Evolutionary conservation across 2,888 invertebrate species (phyloP), one percentile per base, ranked within the genome.

Genomic region (Nephrocerus scutellatus): DNA sequence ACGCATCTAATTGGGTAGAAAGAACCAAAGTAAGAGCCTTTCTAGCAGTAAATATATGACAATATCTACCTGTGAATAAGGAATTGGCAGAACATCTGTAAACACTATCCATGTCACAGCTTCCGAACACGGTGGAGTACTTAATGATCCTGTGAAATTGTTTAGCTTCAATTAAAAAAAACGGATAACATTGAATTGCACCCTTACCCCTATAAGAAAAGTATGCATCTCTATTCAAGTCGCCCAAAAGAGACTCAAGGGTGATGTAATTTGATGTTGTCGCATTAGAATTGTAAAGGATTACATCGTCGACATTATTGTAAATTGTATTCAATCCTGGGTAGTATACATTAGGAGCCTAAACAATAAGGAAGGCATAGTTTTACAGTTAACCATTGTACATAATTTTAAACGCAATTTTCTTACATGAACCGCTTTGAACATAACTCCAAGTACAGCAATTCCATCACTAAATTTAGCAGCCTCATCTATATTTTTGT

Each of bases 71-170:
- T 60, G 56, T 12, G 30, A 32, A 8, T 53, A 45, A 0, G 63
- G 56, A 41, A 79, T 70, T 1, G 73, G 69, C 20, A 75, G 51
- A n/a, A 71, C 69, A n/a, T 74, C 68, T 0, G 70, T 67, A 41
- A 79, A 73, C 1, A 86, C 73, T 18, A 81, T 79, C 82, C 84
- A 85, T 6, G 74, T 72, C 24, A 84, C 82, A 0, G 72, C 73
- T 53, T 85, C 84, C 33, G 76, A 75, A 57, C 85, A 86, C 2
- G 58, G 72, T 1, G 85, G 85, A 0, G 84, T 84, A 5, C 85
- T 85, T 30, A 85, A 68, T 0, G 84, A 85, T 0, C 85, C 85
- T n/a, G n/a, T 30, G 20, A 5, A 19, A 8, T 19, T 10, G 41
- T 33, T 28, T 43, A 39, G 49, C 31, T 29, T 48, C 20, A 34